Conservation (phyloP, 2,113 vertebrate genomes). For the Ceyx margarethae region DNA sequence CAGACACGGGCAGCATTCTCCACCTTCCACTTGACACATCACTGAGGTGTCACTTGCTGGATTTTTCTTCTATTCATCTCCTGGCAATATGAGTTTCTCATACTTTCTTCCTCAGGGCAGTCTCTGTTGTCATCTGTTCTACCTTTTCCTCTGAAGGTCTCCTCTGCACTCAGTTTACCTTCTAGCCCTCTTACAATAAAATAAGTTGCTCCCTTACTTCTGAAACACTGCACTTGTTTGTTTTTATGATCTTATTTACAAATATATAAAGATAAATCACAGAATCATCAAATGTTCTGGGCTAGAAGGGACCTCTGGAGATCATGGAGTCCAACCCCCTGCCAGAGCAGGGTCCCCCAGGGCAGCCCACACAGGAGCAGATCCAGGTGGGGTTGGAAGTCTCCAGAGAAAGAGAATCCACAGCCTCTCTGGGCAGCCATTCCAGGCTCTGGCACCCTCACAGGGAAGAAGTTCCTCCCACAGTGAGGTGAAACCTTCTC, state of each 20-base stretch:
- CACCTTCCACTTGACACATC: background rate
- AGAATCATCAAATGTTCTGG: too few relatives aligned
- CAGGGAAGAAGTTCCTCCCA: too few relatives aligned
- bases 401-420: too few relatives aligned
- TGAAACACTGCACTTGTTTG: background rate
- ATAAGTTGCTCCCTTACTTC: background rate
- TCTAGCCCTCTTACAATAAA: background rate
- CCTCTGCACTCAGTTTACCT: background rate
- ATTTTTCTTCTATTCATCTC: background rate
- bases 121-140: background rate
- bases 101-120: background rate
- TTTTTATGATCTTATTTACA: background rate
- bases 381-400: too few relatives aligned
- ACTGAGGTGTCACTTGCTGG: background rate
- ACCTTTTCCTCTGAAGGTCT: background rate
- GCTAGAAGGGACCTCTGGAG: too few relatives aligned
- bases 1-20: background rate
- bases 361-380: too few relatives aligned
- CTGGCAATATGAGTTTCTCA: background rate
- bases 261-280: background rate
- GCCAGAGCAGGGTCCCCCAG: too few relatives aligned
- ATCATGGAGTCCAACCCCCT: too few relatives aligned
- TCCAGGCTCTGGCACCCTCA: too few relatives aligned
- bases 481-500: too few relatives aligned
- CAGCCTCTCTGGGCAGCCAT: too few relatives aligned